These are phyloP conservation scores for Daktulosphaira vitifoliae DNA, from an alignment of 1,140 invertebrate genomes.

Conservation along the genomic window DNA sequence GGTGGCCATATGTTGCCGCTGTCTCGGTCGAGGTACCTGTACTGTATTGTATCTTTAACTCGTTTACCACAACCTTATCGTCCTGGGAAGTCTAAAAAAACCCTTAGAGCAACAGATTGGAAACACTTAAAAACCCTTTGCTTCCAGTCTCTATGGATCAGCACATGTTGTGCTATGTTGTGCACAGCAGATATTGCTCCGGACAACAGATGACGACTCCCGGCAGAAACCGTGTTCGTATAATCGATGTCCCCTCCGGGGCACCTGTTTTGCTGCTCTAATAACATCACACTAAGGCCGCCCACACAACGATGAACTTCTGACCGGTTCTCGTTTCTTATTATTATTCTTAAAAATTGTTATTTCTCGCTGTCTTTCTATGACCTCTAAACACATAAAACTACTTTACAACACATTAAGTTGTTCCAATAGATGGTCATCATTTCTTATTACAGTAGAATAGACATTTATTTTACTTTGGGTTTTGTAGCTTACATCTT, in stretches of 20 bases:
- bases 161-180: not conserved
- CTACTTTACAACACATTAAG: too few species aligned
- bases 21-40: conserved; percentile 17
- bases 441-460: too few species aligned
- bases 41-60: conserved; percentile 18
- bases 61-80: conserved; percentile 15
- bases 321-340: too few species aligned
- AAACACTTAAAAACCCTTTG: conserved; percentile 24
- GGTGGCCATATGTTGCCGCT: conserved; percentile 27
- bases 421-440: too few species aligned
- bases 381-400: too few species aligned
- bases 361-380: too few species aligned
- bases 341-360: too few species aligned
- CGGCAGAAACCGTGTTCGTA: not conserved
- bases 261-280: conserved; percentile 16
- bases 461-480: too few species aligned
- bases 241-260: conserved; percentile 18
- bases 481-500: too few species aligned
- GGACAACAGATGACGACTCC: conserved; percentile 22
- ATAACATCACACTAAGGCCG: too few species aligned
- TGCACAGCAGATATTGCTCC: not conserved
- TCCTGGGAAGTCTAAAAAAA: not conserved
- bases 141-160: not conserved
- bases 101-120: conserved; percentile 16
- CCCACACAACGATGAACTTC: too few species aligned